Evolutionary conservation across 1,140 invertebrate species (phyloP).

Genomic region (Heliconius hewitsoni): DNA sequence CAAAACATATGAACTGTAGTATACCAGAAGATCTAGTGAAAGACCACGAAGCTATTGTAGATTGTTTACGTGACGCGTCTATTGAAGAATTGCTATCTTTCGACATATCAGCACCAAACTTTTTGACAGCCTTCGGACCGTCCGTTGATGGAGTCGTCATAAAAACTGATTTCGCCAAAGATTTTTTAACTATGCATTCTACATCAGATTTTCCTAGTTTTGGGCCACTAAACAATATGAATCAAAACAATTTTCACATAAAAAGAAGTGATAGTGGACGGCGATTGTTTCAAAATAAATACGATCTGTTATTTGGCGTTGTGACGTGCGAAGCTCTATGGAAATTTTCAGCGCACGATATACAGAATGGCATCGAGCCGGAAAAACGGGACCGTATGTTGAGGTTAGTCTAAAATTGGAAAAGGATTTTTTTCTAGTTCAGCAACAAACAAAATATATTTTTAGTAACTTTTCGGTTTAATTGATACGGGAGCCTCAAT

Average conservation of each 20-base stretch:
- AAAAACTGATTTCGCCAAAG: constrained; percentile 88
- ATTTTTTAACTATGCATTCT: constrained; percentile 86
- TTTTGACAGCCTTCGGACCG: constrained; percentile 91
- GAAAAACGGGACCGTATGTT: constrained; percentile 94
- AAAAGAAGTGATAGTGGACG: constrained; percentile 57
- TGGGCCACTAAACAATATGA: constrained; percentile 67
- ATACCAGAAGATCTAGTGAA: constrained; percentile 89
- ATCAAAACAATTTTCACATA: constrained; percentile 63
- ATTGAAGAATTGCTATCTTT: constrained; percentile 89
- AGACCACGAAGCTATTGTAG: constrained; percentile 90
- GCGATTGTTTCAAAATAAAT: constrained; percentile 82
- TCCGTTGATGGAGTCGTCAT: constrained; percentile 94
- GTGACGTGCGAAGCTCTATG: constrained; percentile 92
- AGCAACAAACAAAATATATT: not conserved
- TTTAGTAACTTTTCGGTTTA: not conserved
- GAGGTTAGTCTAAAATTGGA: constrained; percentile 57
- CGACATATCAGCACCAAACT: constrained; percentile 91
- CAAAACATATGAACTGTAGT: constrained; percentile 92
- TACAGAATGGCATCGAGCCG: constrained; percentile 94
- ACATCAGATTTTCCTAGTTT: constrained; percentile 86
- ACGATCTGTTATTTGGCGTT: constrained; percentile 92
- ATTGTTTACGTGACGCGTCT: constrained; percentile 89
- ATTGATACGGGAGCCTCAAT: constrained; percentile 2
- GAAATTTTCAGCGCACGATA: constrained; percentile 91
- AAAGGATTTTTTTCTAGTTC: not conserved